Conservation (phyloP, 2,888 invertebrate genomes). For the Ptychoptera albimana region DNA sequence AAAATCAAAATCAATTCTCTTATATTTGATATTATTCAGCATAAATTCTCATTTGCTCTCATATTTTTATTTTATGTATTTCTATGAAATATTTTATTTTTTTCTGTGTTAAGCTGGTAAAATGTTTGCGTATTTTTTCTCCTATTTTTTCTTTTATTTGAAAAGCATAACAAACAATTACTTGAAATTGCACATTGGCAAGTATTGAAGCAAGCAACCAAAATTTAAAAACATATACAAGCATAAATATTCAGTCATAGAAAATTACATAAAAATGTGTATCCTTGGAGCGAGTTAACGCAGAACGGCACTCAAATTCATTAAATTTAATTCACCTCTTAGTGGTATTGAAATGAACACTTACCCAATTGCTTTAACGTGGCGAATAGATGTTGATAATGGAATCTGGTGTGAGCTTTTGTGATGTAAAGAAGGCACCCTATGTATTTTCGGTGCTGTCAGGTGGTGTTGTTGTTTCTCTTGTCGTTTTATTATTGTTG, state of each 20-base stretch:
- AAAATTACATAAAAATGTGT: neutral
- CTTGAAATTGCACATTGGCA: too few species aligned
- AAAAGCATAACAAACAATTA: neutral
- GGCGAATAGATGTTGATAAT: neutral
- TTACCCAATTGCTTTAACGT: neutral
- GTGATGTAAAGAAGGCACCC: neutral
- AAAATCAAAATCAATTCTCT: too few species aligned
- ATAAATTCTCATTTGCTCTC: too few species aligned
- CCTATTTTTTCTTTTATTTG: neutral
- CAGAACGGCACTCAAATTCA: neutral
- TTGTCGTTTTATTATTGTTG: too few species aligned
- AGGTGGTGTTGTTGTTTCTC: neutral
- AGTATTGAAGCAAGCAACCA: neutral
- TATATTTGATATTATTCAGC: too few species aligned
- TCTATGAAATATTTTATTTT: too few species aligned
- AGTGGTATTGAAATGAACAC: neutral
- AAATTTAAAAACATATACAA: neutral
- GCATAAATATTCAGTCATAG: neutral
- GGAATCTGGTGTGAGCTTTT: too few species aligned
- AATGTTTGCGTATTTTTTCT: too few species aligned
- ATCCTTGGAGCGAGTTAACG: neutral
- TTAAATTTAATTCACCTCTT: neutral
- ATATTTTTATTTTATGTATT: too few species aligned
- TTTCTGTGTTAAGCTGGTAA: too few species aligned
- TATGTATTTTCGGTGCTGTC: neutral